Evolutionary conservation across 2,113 vertebrate species (phyloP).

Genomic region (Campylorhamphus procurvoides): DNA sequence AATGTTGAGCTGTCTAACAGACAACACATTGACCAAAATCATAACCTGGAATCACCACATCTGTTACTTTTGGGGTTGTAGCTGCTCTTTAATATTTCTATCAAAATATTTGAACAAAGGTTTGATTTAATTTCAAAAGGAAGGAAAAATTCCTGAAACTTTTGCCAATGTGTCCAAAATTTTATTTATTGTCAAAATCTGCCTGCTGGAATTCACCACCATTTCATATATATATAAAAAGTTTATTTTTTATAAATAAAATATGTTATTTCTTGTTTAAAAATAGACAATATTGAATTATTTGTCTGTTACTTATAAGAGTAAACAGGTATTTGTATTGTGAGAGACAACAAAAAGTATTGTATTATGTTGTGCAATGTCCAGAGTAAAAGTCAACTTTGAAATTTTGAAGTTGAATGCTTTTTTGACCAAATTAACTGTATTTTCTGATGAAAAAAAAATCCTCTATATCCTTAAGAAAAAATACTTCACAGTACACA

Average conservation of each 20-base stretch:
- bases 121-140: neutral
- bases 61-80: neutral
- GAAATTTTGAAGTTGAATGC: neutral
- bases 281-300: neutral
- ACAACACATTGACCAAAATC: neutral
- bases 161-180: neutral
- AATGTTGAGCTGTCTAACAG: neutral
- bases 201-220: neutral
- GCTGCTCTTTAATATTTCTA: neutral
- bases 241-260: neutral
- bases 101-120: neutral
- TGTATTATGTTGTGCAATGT: neutral
- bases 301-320: neutral
- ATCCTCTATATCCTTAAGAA: neutral
- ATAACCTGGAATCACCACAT: neutral
- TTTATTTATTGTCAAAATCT: neutral
- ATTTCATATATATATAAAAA: neutral
- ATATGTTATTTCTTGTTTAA: neutral
- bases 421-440: neutral
- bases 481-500: neutral
- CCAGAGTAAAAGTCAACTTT: neutral
- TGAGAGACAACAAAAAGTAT: neutral
- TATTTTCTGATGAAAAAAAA: fast-evolving
- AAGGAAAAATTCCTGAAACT: neutral
- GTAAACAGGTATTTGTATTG: neutral